These are phyloP conservation scores for Microcebus ravelobensis DNA, from an alignment of 2,113 vertebrate genomes.

Conservation along the genomic window DNA sequence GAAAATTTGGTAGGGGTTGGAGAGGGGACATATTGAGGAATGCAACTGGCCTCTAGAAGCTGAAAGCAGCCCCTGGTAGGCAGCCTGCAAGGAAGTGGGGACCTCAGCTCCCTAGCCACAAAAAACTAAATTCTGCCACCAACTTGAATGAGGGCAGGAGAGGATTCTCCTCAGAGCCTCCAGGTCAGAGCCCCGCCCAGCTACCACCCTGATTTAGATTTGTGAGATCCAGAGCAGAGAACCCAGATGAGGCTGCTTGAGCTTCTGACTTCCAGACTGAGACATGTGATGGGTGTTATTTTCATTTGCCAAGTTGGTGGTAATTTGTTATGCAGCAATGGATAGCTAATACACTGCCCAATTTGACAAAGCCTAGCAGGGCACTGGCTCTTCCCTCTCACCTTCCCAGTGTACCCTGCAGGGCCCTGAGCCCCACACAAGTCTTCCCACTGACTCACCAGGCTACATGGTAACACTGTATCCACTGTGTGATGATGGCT, in stretches of 20 bases:
- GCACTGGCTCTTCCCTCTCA: neutral
- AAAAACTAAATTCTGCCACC: neutral
- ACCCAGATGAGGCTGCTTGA: neutral
- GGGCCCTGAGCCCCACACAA: neutral
- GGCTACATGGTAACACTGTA: neutral
- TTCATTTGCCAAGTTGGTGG: neutral
- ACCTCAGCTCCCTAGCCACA: neutral
- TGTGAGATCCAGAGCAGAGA: neutral
- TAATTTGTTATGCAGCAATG: neutral
- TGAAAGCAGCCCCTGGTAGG: neutral
- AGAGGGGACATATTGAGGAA: neutral
- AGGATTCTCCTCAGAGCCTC: neutral
- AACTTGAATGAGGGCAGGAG: neutral
- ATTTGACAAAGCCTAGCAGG: neutral
- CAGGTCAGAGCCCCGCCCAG: neutral
- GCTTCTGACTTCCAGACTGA: neutral
- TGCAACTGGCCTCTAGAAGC: neutral
- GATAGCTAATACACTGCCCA: neutral
- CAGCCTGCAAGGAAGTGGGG: neutral
- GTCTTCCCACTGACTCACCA: neutral
- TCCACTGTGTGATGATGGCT: neutral
- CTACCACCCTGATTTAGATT: neutral
- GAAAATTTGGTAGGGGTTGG: neutral
- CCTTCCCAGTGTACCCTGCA: neutral
- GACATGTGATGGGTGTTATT: neutral